phyloP scores from a whole-genome alignment of 2,113 vertebrate genomes.

The Corythornis vintsioides region DNA sequence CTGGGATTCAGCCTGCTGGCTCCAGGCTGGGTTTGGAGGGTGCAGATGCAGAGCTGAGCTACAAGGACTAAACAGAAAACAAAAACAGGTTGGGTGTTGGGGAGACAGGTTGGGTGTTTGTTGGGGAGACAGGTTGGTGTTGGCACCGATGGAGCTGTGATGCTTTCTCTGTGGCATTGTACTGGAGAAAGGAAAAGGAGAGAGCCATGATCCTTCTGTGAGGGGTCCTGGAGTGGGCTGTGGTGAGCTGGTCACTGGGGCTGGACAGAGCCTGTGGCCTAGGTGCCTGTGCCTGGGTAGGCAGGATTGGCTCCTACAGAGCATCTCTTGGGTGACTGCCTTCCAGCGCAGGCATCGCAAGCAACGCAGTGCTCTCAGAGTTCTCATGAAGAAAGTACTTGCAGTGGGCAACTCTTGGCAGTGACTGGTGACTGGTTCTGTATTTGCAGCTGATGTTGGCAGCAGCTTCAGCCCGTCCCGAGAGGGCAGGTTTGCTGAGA shows the following conservation, averaged over 20 bases:
- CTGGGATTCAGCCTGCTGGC: not conserved
- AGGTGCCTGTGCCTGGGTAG: not conserved
- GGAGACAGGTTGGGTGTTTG: not conserved
- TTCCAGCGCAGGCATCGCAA: not conserved
- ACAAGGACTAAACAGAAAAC: not conserved
- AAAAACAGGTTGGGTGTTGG: too few relatives aligned
- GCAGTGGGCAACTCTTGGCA: not conserved
- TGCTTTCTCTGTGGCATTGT: not conserved
- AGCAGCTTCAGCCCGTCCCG: slow-evolving; percentile 86
- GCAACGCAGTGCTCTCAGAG: not conserved
- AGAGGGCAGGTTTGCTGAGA: slow-evolving; percentile 88
- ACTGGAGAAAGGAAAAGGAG: not conserved
- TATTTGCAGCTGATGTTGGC: slow-evolving; percentile 68
- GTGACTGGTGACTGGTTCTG: not conserved
- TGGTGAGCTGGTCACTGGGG: fast-evolving
- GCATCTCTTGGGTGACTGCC: fast-evolving
- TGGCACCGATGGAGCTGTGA: not conserved
- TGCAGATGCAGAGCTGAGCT: not conserved
- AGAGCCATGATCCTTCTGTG: not conserved
- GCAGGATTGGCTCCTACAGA: not conserved
- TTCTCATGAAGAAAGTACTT: not conserved
- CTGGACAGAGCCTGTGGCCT: not conserved
- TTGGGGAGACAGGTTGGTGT: not conserved
- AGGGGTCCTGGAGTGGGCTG: not conserved
- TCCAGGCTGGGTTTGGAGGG: not conserved